Conservation (phyloP, 2,888 invertebrate genomes). For the Agrotis segetum region DNA sequence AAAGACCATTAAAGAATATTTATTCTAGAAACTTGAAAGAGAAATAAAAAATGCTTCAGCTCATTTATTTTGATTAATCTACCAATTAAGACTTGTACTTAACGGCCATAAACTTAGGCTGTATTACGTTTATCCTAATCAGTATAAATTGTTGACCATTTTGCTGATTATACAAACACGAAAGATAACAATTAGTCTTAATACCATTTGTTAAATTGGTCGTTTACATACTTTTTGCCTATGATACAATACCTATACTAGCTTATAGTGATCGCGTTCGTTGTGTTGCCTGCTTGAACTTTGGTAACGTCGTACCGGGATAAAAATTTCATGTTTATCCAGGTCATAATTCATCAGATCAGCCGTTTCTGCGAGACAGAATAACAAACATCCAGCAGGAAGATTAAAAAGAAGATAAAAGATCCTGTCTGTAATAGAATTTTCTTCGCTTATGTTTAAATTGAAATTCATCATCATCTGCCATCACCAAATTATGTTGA, state of each 20-base stretch:
- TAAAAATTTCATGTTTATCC: no score
- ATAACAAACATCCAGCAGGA: no score
- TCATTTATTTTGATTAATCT: conserved; percentile 44
- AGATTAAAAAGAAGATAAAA: no score
- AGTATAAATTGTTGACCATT: conserved; percentile 10
- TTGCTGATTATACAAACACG: conserved; percentile 14
- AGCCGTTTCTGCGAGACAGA: no score
- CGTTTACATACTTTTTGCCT: conserved; percentile 3
- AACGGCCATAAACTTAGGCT: not conserved
- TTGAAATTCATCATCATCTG: no score
- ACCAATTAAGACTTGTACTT: conserved; percentile 28
- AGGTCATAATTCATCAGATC: no score
- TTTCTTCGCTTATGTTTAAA: no score
- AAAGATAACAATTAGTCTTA: conserved; percentile 6
- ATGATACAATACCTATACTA: not conserved
- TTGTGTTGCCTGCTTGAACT: no score
- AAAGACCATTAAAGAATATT: conserved; percentile 4
- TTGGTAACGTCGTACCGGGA: no score
- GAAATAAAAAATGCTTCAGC: not conserved
- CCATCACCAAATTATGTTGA: no score
- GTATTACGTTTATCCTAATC: conserved; percentile 15
- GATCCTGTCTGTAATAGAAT: no score
- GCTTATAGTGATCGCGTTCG: no score
- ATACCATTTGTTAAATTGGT: not conserved
- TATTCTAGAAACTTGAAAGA: not conserved